Base-by-base conservation (phyloP, 2,797 vertebrate species). In the Etheostoma perlongum region DNA sequence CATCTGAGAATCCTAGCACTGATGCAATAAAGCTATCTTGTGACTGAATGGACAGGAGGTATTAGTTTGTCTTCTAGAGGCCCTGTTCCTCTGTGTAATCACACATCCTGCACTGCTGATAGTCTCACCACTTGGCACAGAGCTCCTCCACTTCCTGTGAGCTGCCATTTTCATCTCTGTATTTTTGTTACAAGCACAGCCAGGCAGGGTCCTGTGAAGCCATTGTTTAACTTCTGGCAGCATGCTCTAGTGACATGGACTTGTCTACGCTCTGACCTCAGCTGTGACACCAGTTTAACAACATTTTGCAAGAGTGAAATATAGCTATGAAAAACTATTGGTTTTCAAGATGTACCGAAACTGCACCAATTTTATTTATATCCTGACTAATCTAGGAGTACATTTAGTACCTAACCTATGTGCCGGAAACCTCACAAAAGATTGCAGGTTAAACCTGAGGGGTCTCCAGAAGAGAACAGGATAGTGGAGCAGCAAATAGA, bases 21-120 rank as follows among this genome's bases (percentile, higher is more conserved):
- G 46, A 79, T 65, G 52, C 33, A 70, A 57, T 67, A 72, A 72
- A 18, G 40, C 52, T 13, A 16, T 51, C 40, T 4, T 59, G 25
- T 51, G 40, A 46, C 19, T 72, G 57, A 78, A 61, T 23, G 52
- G 75, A 62, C 46, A 72, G 55, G 16, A n/a, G 60, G 30, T 54
- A 64, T 76, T 63, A 59, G 65, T 14, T 23, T 30, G 21, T 71
- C 13, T 55, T 30, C 60, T 0, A 2, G 40, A 74, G 59, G 49
- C 36, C 36, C 48, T 33, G 57, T 7, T 48, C 19, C 23, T 70
- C 23, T 11, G 16, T 67, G 33, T 18, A 60, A 52, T 66, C 42
- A 70, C 72, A 55, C 58, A 67, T 15, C 40, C 33, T 67, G 61
- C 48, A 42, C 54, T 54, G 46, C 71, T 69, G 63, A 75, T 51